A percentile compares a stretch with the other conserved stretches of the same genome.
Evolutionary conservation across 2,888 invertebrate species (phyloP).

Genomic region (Sinotaia quadrata): DNA sequence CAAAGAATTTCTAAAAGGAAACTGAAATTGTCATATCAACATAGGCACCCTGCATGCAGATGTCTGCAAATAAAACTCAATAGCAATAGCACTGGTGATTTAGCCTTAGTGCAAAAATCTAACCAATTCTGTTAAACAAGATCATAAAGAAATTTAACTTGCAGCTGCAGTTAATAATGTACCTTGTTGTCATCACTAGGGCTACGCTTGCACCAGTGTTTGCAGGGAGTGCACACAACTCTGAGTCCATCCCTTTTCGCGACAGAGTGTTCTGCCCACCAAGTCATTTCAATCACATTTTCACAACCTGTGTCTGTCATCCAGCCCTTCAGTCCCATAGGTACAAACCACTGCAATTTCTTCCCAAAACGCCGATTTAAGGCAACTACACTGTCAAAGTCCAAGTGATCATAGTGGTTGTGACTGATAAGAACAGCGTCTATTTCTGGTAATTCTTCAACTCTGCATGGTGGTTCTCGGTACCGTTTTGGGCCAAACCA

Average conservation of each 20-base stretch:
- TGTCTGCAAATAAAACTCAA: too few relatives aligned
- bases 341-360: conserved; percentile 73
- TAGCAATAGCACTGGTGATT: too few relatives aligned
- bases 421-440: conserved; percentile 74
- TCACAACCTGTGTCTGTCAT: conserved; percentile 66
- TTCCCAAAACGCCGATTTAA: conserved; percentile 54
- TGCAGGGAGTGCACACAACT: conserved; percentile 74
- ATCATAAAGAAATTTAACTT: too few relatives aligned
- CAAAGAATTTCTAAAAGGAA: too few relatives aligned
- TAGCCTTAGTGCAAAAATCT: too few relatives aligned
- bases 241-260: conserved; percentile 44
- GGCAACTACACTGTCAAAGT: conserved; percentile 60
- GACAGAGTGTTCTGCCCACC: conserved; percentile 70
- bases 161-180: too few relatives aligned
- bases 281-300: conserved; percentile 72
- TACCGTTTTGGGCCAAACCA: conserved; percentile 71
- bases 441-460: conserved; percentile 72
- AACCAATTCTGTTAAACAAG: too few relatives aligned
- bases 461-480: conserved; percentile 57
- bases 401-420: conserved; percentile 75
- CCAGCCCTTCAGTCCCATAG: conserved; percentile 71
- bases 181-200: conserved; percentile 73
- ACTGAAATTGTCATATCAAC: too few relatives aligned
- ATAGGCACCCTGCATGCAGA: too few relatives aligned
- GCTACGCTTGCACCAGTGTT: conserved; percentile 75